Conservation (phyloP, 1,140 invertebrate genomes). For the Tribolium madens region DNA sequence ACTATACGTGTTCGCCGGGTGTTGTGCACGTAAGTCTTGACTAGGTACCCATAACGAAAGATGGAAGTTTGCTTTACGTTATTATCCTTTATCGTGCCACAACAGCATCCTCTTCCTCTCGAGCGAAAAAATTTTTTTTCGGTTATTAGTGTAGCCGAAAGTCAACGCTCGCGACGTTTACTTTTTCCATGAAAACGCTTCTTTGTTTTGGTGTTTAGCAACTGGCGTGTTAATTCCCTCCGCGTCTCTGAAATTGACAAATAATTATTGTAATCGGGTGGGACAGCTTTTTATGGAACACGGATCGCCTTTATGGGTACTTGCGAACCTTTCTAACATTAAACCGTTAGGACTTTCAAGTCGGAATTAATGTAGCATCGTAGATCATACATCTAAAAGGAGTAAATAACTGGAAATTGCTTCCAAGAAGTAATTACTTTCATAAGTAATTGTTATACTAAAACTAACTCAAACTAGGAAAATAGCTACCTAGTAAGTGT, state of each 20-base stretch:
- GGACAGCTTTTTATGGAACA: background rate
- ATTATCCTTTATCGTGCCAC: conserved; percentile 23
- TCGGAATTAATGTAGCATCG: background rate
- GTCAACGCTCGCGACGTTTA: no score
- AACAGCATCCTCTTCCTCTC: conserved; percentile 14
- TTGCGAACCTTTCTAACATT: background rate
- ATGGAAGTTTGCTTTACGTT: conserved; percentile 32
- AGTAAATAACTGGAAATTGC: background rate
- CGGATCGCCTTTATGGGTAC: background rate
- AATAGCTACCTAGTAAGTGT: background rate
- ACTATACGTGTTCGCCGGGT: conserved; percentile 57
- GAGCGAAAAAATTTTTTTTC: background rate
- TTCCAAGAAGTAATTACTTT: background rate
- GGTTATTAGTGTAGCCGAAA: no score
- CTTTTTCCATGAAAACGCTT: no score
- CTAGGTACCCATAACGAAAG: conserved; percentile 36
- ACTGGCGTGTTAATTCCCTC: no score
- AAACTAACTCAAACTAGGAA: background rate
- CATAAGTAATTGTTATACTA: background rate
- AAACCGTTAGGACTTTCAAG: background rate
- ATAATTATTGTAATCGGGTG: background rate
- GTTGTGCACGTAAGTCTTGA: conserved; percentile 48
- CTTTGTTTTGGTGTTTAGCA: no score
- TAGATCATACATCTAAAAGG: background rate
- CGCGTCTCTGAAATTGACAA: background rate